Percentiles rank a stretch among this genome's conserved stretches.
phyloP scores from a whole-genome alignment of 2,888 invertebrate species.

The Aelia acuminata region DNA sequence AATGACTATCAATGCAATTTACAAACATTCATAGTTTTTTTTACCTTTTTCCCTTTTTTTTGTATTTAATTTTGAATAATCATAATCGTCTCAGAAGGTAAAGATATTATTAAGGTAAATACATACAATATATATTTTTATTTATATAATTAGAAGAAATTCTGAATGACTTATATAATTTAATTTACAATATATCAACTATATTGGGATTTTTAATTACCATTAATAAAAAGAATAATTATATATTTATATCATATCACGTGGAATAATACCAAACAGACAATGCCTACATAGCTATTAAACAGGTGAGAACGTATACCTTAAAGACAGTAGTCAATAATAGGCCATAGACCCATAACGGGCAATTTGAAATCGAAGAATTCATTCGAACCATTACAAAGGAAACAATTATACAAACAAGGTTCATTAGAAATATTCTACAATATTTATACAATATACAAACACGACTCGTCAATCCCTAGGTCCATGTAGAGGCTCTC shows the following conservation, averaged over 20 bases:
- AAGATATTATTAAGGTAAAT: conserved; percentile 65
- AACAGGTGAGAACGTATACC: conserved; percentile 66
- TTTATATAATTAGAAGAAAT: conserved; percentile 63
- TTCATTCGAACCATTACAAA: conserved; percentile 57
- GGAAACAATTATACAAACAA: conserved; percentile 58
- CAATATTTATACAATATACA: conserved; percentile 62
- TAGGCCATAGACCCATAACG: conserved; percentile 59
- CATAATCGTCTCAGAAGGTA: conserved; percentile 63
- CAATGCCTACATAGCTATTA: conserved; percentile 65
- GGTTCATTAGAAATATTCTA: conserved; percentile 56
- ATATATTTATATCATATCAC: conserved; percentile 63
- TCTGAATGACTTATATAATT: conserved; percentile 60
- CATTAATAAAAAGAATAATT: conserved; percentile 59
- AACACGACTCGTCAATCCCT: conserved; percentile 3
- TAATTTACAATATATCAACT: conserved; percentile 56
- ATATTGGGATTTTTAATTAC: conserved; percentile 60
- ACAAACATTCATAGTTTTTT: conserved; percentile 60
- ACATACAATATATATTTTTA: conserved; percentile 47
- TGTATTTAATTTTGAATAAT: not conserved
- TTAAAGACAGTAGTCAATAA: conserved; percentile 58
- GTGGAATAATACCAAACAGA: conserved; percentile 65
- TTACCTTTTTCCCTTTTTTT: not conserved
- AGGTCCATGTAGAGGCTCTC: conserved; percentile 49
- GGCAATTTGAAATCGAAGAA: conserved; percentile 56
- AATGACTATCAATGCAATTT: conserved; percentile 65